These are phyloP conservation scores for Amia ocellicauda DNA, from an alignment of 2,113 vertebrate species.

Conservation along the genomic window DNA sequence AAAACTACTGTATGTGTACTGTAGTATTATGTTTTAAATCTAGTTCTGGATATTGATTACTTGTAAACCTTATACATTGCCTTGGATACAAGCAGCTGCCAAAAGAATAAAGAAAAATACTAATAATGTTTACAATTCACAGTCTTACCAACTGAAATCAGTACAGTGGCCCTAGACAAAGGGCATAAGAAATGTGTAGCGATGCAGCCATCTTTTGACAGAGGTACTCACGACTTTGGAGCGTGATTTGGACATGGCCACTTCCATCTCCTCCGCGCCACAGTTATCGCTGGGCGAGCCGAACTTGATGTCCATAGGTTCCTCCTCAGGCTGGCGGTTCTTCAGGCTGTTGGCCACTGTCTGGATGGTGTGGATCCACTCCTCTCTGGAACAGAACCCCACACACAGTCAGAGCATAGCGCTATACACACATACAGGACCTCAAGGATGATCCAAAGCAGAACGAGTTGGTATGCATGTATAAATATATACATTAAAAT, in stretches of 20 bases:
- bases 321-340: conserved; percentile 67
- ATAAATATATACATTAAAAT: not conserved
- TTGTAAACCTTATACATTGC: no score
- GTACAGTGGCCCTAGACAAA: no score
- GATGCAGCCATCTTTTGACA: conserved; percentile 13
- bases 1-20: no score
- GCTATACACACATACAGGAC: no score
- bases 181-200: no score
- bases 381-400: conserved; percentile 65
- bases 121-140: no score
- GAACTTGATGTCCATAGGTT: conserved; percentile 80
- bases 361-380: conserved; percentile 91
- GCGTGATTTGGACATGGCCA: conserved; percentile 72
- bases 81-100: no score
- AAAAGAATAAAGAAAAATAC: no score
- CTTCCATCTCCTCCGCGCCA: conserved; percentile 80
- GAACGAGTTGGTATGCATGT: rapidly evolving
- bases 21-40: no score
- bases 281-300: conserved; percentile 74
- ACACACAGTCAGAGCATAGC: not conserved
- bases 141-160: no score
- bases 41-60: no score
- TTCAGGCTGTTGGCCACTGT: conserved; percentile 88
- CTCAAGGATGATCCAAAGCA: not conserved
- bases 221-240: conserved; percentile 80